Percentiles rank a stretch among this genome's conserved stretches.
phyloP scores from a whole-genome alignment of 2,888 invertebrate species.

The Scaeva pyrastri region DNA sequence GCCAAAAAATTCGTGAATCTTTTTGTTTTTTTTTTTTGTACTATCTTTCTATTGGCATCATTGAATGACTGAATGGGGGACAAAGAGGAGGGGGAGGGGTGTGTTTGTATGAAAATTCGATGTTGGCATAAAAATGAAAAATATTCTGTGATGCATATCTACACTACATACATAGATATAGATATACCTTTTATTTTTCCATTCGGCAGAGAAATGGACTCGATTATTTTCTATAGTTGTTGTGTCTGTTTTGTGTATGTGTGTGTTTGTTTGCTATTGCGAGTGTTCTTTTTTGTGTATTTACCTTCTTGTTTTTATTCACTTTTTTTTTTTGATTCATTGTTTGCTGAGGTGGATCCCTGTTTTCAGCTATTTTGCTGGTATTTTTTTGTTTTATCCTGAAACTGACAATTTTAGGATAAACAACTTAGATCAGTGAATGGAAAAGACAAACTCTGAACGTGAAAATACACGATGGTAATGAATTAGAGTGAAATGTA shows the following conservation, averaged over 20 bases:
- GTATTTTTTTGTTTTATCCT: background rate
- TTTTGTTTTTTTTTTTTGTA: too few relatives aligned
- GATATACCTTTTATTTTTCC: conserved; percentile 6
- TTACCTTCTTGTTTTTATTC: background rate
- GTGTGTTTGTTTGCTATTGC: background rate
- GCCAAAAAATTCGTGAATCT: conserved; percentile 14
- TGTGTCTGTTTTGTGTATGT: too few relatives aligned
- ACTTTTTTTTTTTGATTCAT: background rate
- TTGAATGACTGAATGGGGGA: background rate
- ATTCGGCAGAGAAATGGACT: conserved; percentile 3
- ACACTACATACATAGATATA: too few relatives aligned
- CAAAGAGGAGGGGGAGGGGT: background rate
- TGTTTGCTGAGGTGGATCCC: background rate
- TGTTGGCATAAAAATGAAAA: conserved; percentile 28
- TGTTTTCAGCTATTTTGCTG: conserved; percentile 16
- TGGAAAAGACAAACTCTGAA: conserved; percentile 34
- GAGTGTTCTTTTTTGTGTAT: background rate
- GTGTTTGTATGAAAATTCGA: background rate
- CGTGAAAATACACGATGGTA: conserved; percentile 3
- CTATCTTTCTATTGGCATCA: background rate
- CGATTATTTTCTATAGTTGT: conserved; percentile 24
- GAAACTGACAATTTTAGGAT: conserved; percentile 16
- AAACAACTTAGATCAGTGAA: conserved; percentile 35
- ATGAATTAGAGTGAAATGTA: conserved; percentile 18
- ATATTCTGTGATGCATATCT: background rate